Percentiles rank a stretch among this genome's conserved stretches.
Conservation (phyloP, 2,797 vertebrate genomes). For the Calcarius lapponicus region DNA sequence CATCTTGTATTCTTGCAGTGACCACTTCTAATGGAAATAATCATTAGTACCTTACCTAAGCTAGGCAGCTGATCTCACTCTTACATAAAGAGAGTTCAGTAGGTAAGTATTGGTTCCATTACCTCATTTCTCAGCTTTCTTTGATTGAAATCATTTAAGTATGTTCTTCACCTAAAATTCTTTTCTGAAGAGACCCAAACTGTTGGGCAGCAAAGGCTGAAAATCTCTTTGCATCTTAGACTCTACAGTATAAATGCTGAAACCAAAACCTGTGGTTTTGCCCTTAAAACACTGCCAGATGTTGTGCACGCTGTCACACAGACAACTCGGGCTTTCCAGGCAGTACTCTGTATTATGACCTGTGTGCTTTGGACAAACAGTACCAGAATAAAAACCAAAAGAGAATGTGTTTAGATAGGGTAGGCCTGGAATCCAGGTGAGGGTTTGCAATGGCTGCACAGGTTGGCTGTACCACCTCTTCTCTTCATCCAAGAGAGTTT, state of each 20-base stretch:
- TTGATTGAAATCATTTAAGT: background rate
- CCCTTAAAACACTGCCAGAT: background rate
- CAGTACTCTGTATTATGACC: background rate
- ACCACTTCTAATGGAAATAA: background rate
- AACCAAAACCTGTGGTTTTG: background rate
- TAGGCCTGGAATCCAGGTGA: background rate
- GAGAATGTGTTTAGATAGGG: background rate
- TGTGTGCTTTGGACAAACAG: background rate
- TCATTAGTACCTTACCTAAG: background rate
- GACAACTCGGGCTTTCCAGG: background rate
- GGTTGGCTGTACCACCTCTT: background rate
- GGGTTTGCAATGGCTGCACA: background rate
- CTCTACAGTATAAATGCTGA: background rate
- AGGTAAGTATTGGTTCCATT: constrained; percentile 46
- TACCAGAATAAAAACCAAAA: background rate
- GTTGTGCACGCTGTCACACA: background rate
- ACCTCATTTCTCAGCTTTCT: background rate
- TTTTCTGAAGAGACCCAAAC: background rate
- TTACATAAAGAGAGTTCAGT: background rate
- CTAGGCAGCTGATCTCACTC: background rate
- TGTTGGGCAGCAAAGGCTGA: background rate
- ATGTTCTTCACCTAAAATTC: background rate
- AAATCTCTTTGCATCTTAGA: background rate
- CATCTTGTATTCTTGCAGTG: background rate
- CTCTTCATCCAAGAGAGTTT: background rate